Evolutionary conservation across 2,113 vertebrate genomes (phyloP).

Genomic region (Prochilodus magdalenae): DNA sequence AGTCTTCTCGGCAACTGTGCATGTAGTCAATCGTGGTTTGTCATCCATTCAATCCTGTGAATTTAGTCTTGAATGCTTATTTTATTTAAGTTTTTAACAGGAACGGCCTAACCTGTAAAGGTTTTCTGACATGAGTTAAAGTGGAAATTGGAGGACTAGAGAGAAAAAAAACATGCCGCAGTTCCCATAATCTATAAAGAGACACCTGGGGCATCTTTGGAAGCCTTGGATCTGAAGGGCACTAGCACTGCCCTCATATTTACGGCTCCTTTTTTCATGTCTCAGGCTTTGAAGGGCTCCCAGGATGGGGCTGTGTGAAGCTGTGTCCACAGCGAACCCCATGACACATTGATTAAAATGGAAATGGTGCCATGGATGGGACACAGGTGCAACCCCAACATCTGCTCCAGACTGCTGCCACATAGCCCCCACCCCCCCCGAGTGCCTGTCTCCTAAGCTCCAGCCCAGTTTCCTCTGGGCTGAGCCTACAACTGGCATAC

Average conservation of each 20-base stretch:
- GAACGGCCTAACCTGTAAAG: constrained; percentile 31
- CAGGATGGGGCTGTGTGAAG: constrained; percentile 53
- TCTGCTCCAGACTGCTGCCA: constrained; percentile 67
- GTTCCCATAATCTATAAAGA: constrained; percentile 52
- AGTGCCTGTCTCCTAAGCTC: constrained; percentile 60
- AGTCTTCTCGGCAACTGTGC: constrained; percentile 6
- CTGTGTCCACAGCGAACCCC: constrained; percentile 62
- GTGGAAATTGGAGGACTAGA: constrained; percentile 20
- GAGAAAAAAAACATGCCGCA: constrained; percentile 27
- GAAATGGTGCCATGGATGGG: constrained; percentile 63
- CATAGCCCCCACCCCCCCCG: constrained; percentile 50
- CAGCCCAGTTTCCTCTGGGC: constrained; percentile 56
- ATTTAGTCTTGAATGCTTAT: constrained; percentile 7
- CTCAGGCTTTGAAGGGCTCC: constrained; percentile 60
- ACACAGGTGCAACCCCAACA: constrained; percentile 69
- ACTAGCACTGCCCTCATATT: constrained; percentile 57
- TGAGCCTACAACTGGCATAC: constrained; percentile 36
- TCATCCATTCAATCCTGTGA: not conserved
- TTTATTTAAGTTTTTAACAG: constrained; percentile 14
- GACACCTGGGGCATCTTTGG: constrained; percentile 47
- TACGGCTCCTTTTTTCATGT: constrained; percentile 52
- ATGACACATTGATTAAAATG: constrained; percentile 69
- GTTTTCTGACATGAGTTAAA: constrained; percentile 34
- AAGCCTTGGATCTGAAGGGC: constrained; percentile 50
- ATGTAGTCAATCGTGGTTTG: not conserved